Conservation (phyloP, 1,140 invertebrate species). For the Zaprionus inermis region DNA sequence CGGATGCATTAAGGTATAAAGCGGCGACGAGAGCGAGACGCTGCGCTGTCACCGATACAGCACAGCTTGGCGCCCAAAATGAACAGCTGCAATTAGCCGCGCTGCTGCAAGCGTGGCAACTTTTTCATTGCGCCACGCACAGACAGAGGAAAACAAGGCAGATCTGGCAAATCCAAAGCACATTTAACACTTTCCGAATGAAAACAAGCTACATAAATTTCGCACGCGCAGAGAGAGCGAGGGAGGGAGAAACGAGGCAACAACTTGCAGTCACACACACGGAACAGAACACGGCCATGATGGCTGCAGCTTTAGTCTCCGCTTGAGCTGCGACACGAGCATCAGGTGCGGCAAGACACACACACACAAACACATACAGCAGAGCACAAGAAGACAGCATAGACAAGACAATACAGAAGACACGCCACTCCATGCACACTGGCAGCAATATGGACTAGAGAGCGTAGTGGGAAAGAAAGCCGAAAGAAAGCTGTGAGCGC, state of each 20-base stretch:
- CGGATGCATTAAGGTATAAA: slow-evolving; percentile 10
- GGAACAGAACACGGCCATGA: slow-evolving; percentile 19
- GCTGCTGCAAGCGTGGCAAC: slow-evolving; percentile 40
- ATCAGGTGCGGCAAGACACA: slow-evolving; percentile 62
- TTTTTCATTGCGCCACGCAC: slow-evolving; percentile 47
- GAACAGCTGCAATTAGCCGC: slow-evolving; percentile 68
- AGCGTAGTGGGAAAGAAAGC: slow-evolving; percentile 2
- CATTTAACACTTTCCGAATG: slow-evolving; percentile 75
- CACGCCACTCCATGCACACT: background rate
- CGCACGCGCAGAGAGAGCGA: slow-evolving; percentile 17
- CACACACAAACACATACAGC: background rate
- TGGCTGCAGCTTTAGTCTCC: slow-evolving; percentile 5
- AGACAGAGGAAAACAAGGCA: slow-evolving; percentile 15
- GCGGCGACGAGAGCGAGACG: background rate
- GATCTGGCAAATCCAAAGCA: slow-evolving; percentile 61
- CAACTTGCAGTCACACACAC: slow-evolving; percentile 57
- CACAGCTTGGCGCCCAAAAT: slow-evolving; percentile 22
- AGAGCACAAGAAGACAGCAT: background rate
- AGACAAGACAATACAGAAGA: slow-evolving; percentile 25
- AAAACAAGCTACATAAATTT: slow-evolving; percentile 76
- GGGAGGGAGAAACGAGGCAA: slow-evolving; percentile 37
- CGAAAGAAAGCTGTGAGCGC: slow-evolving; percentile 65
- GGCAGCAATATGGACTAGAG: slow-evolving; percentile 15
- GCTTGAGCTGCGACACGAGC: slow-evolving; percentile 21
- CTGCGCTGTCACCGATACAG: background rate